Evolutionary conservation across 2,888 invertebrate species (phyloP).

Genomic region (Laspeyria flexula): DNA sequence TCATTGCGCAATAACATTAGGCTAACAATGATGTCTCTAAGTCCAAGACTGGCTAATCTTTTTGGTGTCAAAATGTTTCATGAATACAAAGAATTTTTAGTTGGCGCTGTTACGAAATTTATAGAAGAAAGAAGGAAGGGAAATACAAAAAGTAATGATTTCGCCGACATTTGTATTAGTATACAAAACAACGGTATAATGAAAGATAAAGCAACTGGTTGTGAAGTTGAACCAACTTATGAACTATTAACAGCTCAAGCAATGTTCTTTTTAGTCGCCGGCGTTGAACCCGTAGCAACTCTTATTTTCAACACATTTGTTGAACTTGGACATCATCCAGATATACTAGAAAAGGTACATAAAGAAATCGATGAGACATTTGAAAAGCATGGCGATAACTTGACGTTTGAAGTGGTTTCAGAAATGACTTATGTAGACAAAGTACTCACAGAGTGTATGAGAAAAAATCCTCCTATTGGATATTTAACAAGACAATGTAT

Average conservation of each 20-base stretch:
- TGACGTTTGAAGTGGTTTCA: conserved; percentile 42
- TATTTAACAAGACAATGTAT: conserved; percentile 55
- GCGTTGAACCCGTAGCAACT: conserved; percentile 60
- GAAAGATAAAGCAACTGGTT: conserved; percentile 52
- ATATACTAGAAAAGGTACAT: conserved; percentile 48
- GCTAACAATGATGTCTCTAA: conserved; percentile 23
- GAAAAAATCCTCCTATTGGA: conserved; percentile 64
- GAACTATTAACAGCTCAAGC: conserved; percentile 40
- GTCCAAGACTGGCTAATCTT: too few relatives aligned
- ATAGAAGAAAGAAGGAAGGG: conserved; percentile 53
- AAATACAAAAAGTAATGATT: conserved; percentile 58
- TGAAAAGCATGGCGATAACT: conserved; percentile 17
- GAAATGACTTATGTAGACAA: conserved; percentile 65
- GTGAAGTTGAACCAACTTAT: conserved; percentile 59
- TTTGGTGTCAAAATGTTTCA: conserved; percentile 50
- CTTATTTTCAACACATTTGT: conserved; percentile 48
- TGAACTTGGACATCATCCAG: conserved; percentile 56
- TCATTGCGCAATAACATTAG: conserved; percentile 44
- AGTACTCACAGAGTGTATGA: conserved; percentile 56
- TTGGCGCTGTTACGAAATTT: conserved; percentile 58
- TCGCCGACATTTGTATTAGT: conserved; percentile 59
- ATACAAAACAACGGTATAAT: conserved; percentile 58
- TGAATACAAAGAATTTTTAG: conserved; percentile 60
- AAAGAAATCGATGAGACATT: conserved; percentile 30
- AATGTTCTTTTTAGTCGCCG: conserved; percentile 52